A percentile compares a stretch with the other conserved stretches of the same genome.
Conservation (phyloP, 2,113 vertebrate genomes). For the Cochlearius cochlearius region DNA sequence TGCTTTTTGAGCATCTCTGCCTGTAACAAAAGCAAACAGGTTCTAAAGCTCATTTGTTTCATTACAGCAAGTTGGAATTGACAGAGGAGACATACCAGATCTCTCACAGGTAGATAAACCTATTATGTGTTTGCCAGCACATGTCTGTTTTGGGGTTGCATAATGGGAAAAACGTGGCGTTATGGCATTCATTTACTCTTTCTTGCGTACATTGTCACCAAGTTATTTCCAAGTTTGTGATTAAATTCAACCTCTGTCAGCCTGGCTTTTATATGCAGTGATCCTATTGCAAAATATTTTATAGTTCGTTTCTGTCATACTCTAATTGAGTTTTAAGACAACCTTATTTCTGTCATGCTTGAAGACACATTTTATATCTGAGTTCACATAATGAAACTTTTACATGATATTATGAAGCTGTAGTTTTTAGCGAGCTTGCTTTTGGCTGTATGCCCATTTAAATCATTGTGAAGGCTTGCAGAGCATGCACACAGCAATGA, state of each 20-base stretch:
- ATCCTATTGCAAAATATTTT: not conserved
- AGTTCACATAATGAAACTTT: not conserved
- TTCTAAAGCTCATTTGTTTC: slow-evolving; percentile 46
- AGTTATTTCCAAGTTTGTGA: not conserved
- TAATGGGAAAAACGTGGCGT: not conserved
- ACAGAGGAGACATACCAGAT: slow-evolving; percentile 96
- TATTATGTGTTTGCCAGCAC: not conserved
- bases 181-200: not conserved
- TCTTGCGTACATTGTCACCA: not conserved
- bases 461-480: not conserved
- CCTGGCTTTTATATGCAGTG: not conserved
- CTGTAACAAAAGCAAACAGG: not conserved
- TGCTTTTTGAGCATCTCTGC: not conserved
- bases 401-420: not conserved
- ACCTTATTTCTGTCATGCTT: not conserved
- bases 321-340: not conserved
- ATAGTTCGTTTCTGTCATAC: not conserved
- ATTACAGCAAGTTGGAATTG: slow-evolving; percentile 96
- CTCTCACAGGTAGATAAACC: slow-evolving; percentile 86
- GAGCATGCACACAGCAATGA: not conserved
- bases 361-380: not conserved
- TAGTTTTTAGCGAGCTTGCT: not conserved
- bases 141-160: not conserved
- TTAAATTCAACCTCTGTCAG: not conserved
- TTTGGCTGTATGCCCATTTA: not conserved